Evolutionary conservation across 2,888 invertebrate genomes (phyloP).

Genomic region (Branchipolynoe longqiensis): DNA sequence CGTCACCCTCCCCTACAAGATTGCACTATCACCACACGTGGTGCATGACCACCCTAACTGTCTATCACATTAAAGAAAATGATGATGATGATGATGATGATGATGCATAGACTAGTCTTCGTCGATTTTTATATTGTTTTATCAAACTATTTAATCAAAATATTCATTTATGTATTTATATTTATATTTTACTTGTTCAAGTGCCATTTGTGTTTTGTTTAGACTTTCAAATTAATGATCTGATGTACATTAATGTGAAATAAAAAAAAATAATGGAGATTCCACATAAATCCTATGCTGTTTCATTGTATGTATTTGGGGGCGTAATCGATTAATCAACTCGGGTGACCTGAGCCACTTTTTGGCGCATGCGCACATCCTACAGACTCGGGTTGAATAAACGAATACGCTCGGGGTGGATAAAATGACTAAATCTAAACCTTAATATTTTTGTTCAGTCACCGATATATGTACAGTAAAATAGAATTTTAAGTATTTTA

Average conservation of each 20-base stretch:
- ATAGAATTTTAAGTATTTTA: too few species aligned
- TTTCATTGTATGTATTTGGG: not conserved
- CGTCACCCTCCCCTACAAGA: constrained; percentile 32
- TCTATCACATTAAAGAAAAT: constrained; percentile 53
- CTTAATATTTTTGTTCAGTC: too few species aligned
- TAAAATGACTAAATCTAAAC: too few species aligned
- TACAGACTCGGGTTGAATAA: too few species aligned
- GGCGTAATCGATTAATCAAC: too few species aligned
- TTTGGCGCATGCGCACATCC: too few species aligned
- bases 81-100: too few species aligned
- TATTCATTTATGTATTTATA: constrained; percentile 62
- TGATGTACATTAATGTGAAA: constrained; percentile 62
- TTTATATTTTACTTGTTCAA: constrained; percentile 62
- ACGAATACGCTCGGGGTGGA: too few species aligned
- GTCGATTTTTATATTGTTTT: constrained; percentile 60
- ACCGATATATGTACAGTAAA: too few species aligned
- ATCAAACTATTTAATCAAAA: constrained; percentile 59
- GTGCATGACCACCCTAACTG: constrained; percentile 30
- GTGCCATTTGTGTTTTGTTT: constrained; percentile 62
- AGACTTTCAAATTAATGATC: constrained; percentile 60
- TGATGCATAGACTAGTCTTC: constrained; percentile 58
- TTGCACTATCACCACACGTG: constrained; percentile 8
- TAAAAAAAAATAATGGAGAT: constrained; percentile 58
- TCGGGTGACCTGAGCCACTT: too few species aligned
- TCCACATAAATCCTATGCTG: constrained; percentile 34